phyloP scores from a whole-genome alignment of 2,797 vertebrate genomes.

The Eulemur rubriventer region DNA sequence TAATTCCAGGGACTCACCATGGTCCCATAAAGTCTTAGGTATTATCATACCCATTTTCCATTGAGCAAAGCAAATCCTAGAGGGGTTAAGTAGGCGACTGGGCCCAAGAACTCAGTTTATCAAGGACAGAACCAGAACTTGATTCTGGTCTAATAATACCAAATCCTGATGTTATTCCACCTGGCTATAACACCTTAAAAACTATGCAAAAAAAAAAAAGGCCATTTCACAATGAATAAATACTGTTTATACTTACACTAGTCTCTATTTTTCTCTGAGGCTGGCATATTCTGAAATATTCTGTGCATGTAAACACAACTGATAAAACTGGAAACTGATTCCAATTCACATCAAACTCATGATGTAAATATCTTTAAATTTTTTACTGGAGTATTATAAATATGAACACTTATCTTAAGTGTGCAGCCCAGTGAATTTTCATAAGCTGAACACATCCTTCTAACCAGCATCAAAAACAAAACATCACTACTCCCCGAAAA shows the following conservation, averaged over 20 bases:
- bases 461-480: neutral
- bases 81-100: neutral
- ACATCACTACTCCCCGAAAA: neutral
- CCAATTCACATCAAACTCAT: neutral
- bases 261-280: slow-evolving; percentile 5
- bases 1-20: neutral
- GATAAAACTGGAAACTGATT: neutral
- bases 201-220: neutral
- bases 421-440: neutral
- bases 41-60: neutral
- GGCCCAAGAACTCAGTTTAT: neutral
- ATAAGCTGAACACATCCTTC: neutral
- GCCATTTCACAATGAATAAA: neutral
- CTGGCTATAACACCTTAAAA: neutral
- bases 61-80: neutral
- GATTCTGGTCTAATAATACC: neutral
- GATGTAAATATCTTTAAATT: neutral
- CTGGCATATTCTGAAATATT: neutral
- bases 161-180: slow-evolving; percentile 1
- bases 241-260: neutral
- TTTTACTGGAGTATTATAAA: neutral
- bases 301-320: neutral
- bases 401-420: neutral
- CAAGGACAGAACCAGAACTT: neutral
- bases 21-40: neutral